phyloP scores from a whole-genome alignment of 2,888 invertebrate genomes.

The Acleris holmiana region DNA sequence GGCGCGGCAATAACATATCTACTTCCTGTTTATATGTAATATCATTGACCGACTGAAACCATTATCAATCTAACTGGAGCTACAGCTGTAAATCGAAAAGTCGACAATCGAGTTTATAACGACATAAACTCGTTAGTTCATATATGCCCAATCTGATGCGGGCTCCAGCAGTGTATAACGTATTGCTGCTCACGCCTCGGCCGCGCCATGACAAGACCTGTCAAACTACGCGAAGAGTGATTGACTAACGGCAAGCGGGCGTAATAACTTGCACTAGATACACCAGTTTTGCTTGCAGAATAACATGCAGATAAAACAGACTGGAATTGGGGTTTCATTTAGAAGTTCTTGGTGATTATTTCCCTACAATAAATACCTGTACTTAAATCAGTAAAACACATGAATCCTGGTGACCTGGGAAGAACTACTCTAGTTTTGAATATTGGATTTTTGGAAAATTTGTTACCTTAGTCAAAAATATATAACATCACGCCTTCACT shows the following conservation, averaged over 20 bases:
- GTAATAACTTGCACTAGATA: slow-evolving; percentile 35
- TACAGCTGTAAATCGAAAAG: not conserved
- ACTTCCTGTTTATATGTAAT: too few relatives aligned
- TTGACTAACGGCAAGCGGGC: slow-evolving; percentile 52
- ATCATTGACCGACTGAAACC: too few relatives aligned
- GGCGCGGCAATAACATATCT: too few relatives aligned
- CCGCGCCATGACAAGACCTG: slow-evolving; percentile 49
- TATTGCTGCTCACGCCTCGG: slow-evolving; percentile 53
- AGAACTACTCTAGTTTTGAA: too few relatives aligned
- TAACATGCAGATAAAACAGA: not conserved
- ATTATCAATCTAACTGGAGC: too few relatives aligned
- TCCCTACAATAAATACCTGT: too few relatives aligned
- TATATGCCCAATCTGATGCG: slow-evolving; percentile 16
- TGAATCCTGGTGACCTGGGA: too few relatives aligned
- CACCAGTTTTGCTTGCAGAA: not conserved
- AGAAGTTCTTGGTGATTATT: not conserved
- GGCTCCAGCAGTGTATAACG: slow-evolving; percentile 43
- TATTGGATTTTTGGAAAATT: too few relatives aligned
- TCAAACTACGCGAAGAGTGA: slow-evolving; percentile 49
- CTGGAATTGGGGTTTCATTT: not conserved
- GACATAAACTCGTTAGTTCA: slow-evolving; percentile 16
- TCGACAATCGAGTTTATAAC: slow-evolving; percentile 4
- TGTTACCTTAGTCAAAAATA: too few relatives aligned
- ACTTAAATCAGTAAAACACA: too few relatives aligned
- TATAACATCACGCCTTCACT: too few relatives aligned